Conservation (phyloP, 2,888 invertebrate species). For the Acrobasis repandana region DNA sequence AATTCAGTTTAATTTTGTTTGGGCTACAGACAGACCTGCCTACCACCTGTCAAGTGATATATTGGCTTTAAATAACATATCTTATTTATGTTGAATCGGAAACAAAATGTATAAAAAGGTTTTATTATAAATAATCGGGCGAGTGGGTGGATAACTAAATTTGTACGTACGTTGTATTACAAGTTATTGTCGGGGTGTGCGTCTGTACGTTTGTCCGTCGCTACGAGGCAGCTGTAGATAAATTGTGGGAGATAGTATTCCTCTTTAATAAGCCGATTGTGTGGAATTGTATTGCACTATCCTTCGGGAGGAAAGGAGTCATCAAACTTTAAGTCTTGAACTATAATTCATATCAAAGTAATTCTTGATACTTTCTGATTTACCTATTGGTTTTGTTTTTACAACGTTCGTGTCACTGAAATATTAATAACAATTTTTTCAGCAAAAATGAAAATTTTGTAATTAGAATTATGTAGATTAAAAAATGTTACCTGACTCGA, state of each 20-base stretch:
- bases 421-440: too few relatives aligned
- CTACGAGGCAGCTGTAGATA: slow-evolving; percentile 57
- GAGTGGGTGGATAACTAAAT: slow-evolving; percentile 80
- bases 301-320: background rate
- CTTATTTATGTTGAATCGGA: slow-evolving; percentile 83
- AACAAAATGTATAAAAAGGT: slow-evolving; percentile 79
- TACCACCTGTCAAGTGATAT: slow-evolving; percentile 83
- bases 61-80: slow-evolving; percentile 83
- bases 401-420: too few relatives aligned
- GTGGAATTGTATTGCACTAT: slow-evolving; percentile 30
- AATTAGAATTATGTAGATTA: too few relatives aligned
- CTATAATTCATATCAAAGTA: too few relatives aligned
- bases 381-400: too few relatives aligned
- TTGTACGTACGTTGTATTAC: slow-evolving; percentile 74
- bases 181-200: slow-evolving; percentile 53
- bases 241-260: slow-evolving; percentile 69
- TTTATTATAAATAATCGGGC: slow-evolving; percentile 77
- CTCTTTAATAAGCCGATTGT: slow-evolving; percentile 60
- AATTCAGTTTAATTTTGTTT: slow-evolving; percentile 50
- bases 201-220: slow-evolving; percentile 47
- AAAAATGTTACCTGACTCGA: too few relatives aligned
- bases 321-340: background rate
- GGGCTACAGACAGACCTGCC: slow-evolving; percentile 47
- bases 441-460: too few relatives aligned
- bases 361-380: too few relatives aligned